Percentiles rank a stretch among this genome's conserved stretches.
Conservation (phyloP, 1,140 invertebrate species). For the Macrosteles quadrilineatus region DNA sequence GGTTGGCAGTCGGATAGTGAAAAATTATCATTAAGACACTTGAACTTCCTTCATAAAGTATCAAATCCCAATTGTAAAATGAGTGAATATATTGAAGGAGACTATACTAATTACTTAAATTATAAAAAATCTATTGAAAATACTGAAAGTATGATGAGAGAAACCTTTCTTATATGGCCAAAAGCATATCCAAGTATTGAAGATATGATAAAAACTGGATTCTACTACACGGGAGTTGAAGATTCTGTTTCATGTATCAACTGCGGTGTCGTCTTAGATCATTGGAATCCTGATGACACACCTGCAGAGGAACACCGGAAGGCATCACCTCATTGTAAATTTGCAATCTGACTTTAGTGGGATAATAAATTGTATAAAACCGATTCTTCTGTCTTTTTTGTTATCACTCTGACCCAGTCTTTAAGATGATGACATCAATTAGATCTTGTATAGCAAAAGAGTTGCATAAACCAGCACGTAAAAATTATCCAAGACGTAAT, state of each 20-base stretch:
- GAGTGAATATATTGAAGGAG: neutral
- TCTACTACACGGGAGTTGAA: slow-evolving; percentile 20
- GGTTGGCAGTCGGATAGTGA: neutral
- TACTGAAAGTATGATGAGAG: neutral
- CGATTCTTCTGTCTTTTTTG: neutral
- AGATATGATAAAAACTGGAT: slow-evolving; percentile 22
- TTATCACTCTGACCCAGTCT: neutral
- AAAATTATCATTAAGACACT: neutral
- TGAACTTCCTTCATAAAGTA: neutral
- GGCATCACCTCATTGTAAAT: slow-evolving; percentile 23
- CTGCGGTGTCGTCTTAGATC: neutral
- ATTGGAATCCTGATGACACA: neutral
- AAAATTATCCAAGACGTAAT: slow-evolving; percentile 33
- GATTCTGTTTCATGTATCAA: slow-evolving; percentile 10
- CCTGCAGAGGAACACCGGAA: slow-evolving; percentile 5
- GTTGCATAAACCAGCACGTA: slow-evolving; percentile 38
- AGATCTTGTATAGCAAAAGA: slow-evolving; percentile 31
- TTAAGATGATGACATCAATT: neutral
- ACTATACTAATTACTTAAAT: neutral
- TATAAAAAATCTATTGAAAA: neutral
- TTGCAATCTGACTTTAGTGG: slow-evolving; percentile 6
- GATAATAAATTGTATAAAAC: neutral
- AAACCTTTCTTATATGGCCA: neutral
- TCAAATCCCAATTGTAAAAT: neutral
- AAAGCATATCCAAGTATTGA: slow-evolving; percentile 20